Evolutionary conservation across 1,140 invertebrate species (phyloP).

Genomic region (Caenorhabditis latens): DNA sequence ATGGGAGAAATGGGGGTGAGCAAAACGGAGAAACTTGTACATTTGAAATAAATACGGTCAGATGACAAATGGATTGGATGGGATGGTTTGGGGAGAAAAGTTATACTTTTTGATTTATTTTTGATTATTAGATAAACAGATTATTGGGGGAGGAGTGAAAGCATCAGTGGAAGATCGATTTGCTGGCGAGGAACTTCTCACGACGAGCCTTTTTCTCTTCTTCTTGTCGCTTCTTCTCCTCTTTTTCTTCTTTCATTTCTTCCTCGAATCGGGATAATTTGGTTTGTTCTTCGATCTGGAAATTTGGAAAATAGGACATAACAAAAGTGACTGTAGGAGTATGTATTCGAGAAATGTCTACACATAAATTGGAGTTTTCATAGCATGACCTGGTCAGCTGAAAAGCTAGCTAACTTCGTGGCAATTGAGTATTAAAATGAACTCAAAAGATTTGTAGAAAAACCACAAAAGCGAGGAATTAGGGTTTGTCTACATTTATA

Average conservation of each 20-base stretch:
- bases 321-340: neutral
- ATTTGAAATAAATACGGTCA: slow-evolving; percentile 28
- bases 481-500: too few species aligned
- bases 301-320: neutral
- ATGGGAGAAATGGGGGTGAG: neutral
- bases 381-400: too few species aligned
- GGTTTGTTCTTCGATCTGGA: slow-evolving; percentile 62
- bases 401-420: too few species aligned
- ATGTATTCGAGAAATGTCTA: too few species aligned
- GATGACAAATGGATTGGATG: neutral
- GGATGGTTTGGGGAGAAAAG: slow-evolving; percentile 6
- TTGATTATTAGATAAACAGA: neutral
- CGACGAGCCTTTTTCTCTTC: slow-evolving; percentile 55
- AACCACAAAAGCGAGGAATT: too few species aligned
- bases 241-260: slow-evolving; percentile 63
- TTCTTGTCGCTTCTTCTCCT: slow-evolving; percentile 58
- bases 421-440: too few species aligned
- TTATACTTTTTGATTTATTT: slow-evolving; percentile 21
- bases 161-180: slow-evolving; percentile 60
- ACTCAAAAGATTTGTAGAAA: too few species aligned
- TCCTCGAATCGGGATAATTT: slow-evolving; percentile 64
- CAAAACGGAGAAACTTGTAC: slow-evolving; percentile 41
- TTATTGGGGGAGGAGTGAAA: neutral
- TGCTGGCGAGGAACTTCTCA: slow-evolving; percentile 58
- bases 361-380: too few species aligned